Percentiles rank a stretch among this genome's conserved stretches.
These are phyloP conservation scores for Diorhabda sublineata DNA, from an alignment of 1,140 invertebrate genomes.

Conservation along the genomic window DNA sequence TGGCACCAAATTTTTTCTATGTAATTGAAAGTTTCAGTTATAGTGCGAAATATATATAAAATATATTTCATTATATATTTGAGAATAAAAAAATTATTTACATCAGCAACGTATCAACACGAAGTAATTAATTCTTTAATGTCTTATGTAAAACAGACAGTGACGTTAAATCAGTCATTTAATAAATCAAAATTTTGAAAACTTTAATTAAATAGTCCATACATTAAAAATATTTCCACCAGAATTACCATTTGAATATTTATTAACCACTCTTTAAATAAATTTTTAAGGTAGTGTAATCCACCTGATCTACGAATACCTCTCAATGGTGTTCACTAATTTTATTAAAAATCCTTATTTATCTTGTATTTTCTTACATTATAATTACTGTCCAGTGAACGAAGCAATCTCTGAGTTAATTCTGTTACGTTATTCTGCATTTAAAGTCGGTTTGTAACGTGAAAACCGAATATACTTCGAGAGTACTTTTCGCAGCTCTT, in stretches of 20 bases:
- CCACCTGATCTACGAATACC: slow-evolving; percentile 34
- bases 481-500: slow-evolving; percentile 46
- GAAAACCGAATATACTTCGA: slow-evolving; percentile 47
- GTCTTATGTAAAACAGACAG: slow-evolving; percentile 33
- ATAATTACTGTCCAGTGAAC: slow-evolving; percentile 63
- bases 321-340: slow-evolving; percentile 32
- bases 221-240: slow-evolving; percentile 17
- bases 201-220: slow-evolving; percentile 21
- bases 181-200: slow-evolving; percentile 23
- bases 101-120: neutral
- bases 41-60: no score
- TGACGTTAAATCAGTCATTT: slow-evolving; percentile 22
- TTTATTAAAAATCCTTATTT: slow-evolving; percentile 27
- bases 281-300: slow-evolving; percentile 30
- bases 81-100: no score
- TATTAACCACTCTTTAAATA: slow-evolving; percentile 22
- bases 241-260: slow-evolving; percentile 19
- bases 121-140: slow-evolving; percentile 23
- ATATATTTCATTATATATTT: no score
- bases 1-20: slow-evolving; percentile 8
- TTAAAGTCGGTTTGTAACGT: slow-evolving; percentile 47
- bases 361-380: slow-evolving; percentile 57
- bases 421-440: slow-evolving; percentile 61
- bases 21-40: no score
- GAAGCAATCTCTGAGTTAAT: slow-evolving; percentile 61